Evolutionary conservation across 2,888 invertebrate species (phyloP).

Genomic region (Pandemis corylana): DNA sequence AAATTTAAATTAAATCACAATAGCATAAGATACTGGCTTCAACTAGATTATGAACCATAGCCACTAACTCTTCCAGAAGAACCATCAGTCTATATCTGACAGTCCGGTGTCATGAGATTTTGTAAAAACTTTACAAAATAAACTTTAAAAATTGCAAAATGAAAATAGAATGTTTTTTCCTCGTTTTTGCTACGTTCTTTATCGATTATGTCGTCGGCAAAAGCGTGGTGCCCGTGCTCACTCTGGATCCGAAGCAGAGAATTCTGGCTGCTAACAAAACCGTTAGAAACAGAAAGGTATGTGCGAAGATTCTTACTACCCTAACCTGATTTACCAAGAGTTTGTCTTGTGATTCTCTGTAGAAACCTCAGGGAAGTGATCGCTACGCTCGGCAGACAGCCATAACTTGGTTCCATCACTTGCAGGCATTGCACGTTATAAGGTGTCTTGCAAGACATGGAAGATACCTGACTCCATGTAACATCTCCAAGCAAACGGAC

Average conservation of each 20-base stretch:
- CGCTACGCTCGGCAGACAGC: too few relatives aligned
- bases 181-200: conserved; percentile 33
- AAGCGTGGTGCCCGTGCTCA: conserved; percentile 59
- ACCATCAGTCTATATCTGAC: conserved; percentile 11
- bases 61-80: not conserved
- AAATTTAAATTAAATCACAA: not conserved
- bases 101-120: conserved; percentile 38
- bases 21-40: not conserved
- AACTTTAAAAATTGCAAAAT: conserved; percentile 44
- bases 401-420: too few relatives aligned
- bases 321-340: not conserved
- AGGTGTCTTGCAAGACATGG: too few relatives aligned
- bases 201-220: conserved; percentile 44
- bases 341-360: too few relatives aligned
- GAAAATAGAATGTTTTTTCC: conserved; percentile 40
- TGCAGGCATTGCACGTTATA: too few relatives aligned
- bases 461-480: too few relatives aligned
- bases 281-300: conserved; percentile 28
- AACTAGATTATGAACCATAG: not conserved
- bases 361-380: too few relatives aligned
- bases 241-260: conserved; percentile 50
- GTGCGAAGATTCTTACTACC: not conserved
- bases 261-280: conserved; percentile 41
- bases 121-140: conserved; percentile 39
- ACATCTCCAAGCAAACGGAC: too few relatives aligned